Evolutionary conservation across 2,888 invertebrate species (phyloP).

Genomic region (Podabrus alpinus): DNA sequence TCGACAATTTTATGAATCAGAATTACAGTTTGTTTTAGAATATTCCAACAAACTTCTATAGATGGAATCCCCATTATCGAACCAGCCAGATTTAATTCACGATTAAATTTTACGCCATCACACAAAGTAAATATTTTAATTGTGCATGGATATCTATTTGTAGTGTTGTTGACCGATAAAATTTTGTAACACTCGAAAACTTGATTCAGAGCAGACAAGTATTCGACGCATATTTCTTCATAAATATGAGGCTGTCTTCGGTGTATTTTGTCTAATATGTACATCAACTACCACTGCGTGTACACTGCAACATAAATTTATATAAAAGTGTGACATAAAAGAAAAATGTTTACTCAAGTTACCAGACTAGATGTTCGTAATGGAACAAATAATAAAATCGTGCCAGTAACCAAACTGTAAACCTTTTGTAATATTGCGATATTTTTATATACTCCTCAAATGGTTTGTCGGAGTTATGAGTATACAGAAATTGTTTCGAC

Average conservation of each 20-base stretch:
- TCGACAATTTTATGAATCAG: slow-evolving; percentile 42
- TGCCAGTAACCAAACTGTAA: slow-evolving; percentile 71
- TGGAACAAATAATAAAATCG: slow-evolving; percentile 67
- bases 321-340: too few relatives aligned
- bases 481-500: slow-evolving; percentile 61
- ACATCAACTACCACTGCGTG: slow-evolving; percentile 60
- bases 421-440: slow-evolving; percentile 55
- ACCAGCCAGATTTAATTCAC: slow-evolving; percentile 44
- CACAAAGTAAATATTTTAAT: neutral
- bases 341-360: slow-evolving; percentile 22
- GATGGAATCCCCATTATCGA: slow-evolving; percentile 43
- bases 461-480: slow-evolving; percentile 56
- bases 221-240: slow-evolving; percentile 58
- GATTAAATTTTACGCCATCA: neutral
- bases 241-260: slow-evolving; percentile 60
- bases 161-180: neutral
- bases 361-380: slow-evolving; percentile 59
- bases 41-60: slow-evolving; percentile 32
- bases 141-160: too few relatives aligned
- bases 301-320: slow-evolving; percentile 53
- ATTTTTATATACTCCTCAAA: slow-evolving; percentile 56
- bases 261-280: slow-evolving; percentile 59
- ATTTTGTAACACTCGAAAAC: slow-evolving; percentile 57
- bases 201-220: slow-evolving; percentile 54
- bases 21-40: slow-evolving; percentile 43